These are phyloP conservation scores for Microchirus variegatus DNA, from an alignment of 2,797 vertebrate species.

Conservation along the genomic window DNA sequence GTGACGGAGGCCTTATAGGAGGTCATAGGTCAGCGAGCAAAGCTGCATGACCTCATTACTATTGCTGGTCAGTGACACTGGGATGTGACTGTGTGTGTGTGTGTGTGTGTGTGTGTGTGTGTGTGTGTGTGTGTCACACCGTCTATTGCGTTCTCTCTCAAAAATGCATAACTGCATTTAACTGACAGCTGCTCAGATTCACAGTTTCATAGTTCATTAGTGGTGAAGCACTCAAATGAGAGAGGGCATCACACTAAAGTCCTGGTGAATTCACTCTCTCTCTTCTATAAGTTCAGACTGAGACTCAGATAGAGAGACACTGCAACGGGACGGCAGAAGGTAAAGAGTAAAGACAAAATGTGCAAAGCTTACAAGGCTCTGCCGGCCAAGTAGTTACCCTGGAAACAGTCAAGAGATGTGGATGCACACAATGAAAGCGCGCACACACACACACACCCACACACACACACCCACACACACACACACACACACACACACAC, in stretches of 20 bases:
- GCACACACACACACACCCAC: conserved; percentile 52
- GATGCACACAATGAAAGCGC: conserved; percentile 69
- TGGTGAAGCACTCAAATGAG: conserved; percentile 14
- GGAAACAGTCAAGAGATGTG: conserved; percentile 81
- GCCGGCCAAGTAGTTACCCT: conserved; percentile 81
- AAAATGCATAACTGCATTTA: conserved; percentile 70
- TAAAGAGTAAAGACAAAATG: conserved; percentile 69
- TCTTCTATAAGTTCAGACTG: conserved; percentile 27
- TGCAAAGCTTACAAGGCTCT: conserved; percentile 69
- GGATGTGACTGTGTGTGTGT: conserved; percentile 26
- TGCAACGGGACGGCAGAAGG: conserved; percentile 32
- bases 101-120: conserved; percentile 13
- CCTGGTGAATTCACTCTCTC: conserved; percentile 23
- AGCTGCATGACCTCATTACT: conserved; percentile 58
- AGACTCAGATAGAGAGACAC: conserved; percentile 29
- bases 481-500: conserved; percentile 60
- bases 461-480: conserved; percentile 64
- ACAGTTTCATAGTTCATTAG: conserved; percentile 39
- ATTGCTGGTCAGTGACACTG: conserved; percentile 37
- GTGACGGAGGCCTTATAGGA: conserved; percentile 48
- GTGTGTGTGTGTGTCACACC: conserved; percentile 7
- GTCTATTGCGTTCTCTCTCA: conserved; percentile 28
- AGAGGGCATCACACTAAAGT: conserved; percentile 10
- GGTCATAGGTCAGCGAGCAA: conserved; percentile 55
- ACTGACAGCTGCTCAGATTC: conserved; percentile 61